These are phyloP conservation scores for Andrena haemorrhoa DNA, from an alignment of 2,888 invertebrate species.

Conservation along the genomic window DNA sequence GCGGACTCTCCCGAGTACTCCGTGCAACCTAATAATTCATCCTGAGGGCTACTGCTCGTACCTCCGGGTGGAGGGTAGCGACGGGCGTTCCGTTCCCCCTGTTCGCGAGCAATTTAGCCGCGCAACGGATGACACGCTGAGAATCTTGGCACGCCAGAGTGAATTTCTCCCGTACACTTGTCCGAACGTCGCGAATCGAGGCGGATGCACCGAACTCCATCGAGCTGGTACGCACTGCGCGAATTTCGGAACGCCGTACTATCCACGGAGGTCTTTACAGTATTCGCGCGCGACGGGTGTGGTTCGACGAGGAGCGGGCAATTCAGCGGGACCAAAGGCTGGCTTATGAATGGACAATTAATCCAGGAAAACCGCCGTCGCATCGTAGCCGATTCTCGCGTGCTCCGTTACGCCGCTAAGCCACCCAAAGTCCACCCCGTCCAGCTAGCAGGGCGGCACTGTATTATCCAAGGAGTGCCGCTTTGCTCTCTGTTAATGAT, in stretches of 20 bases:
- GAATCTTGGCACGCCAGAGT: background rate
- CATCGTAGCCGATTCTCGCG: conserved; percentile 58
- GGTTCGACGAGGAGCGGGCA: conserved; percentile 13
- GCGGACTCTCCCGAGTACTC: conserved; percentile 15
- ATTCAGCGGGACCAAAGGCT: conserved; percentile 37
- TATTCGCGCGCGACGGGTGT: conserved; percentile 34
- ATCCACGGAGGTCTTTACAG: conserved; percentile 45
- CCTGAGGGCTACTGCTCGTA: conserved; percentile 23
- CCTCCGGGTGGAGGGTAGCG: conserved; percentile 4
- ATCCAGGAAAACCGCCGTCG: conserved; percentile 72
- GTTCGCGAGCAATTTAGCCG: conserved; percentile 7
- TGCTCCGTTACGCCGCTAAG: conserved; percentile 72
- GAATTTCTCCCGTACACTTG: too few relatives aligned
- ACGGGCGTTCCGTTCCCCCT: background rate
- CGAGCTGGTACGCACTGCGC: too few relatives aligned
- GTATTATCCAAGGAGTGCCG: conserved; percentile 75
- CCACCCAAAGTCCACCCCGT: conserved; percentile 71
- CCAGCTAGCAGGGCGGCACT: conserved; percentile 55
- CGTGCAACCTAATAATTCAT: conserved; percentile 67
- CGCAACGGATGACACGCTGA: background rate
- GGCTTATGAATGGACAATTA: conserved; percentile 79
- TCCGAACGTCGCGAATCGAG: too few relatives aligned
- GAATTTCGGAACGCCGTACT: too few relatives aligned
- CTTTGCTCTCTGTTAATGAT: conserved; percentile 73
- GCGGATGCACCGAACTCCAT: too few relatives aligned